These are phyloP conservation scores for Thelaira solivaga DNA, from an alignment of 2,888 invertebrate species.

Conservation along the genomic window DNA sequence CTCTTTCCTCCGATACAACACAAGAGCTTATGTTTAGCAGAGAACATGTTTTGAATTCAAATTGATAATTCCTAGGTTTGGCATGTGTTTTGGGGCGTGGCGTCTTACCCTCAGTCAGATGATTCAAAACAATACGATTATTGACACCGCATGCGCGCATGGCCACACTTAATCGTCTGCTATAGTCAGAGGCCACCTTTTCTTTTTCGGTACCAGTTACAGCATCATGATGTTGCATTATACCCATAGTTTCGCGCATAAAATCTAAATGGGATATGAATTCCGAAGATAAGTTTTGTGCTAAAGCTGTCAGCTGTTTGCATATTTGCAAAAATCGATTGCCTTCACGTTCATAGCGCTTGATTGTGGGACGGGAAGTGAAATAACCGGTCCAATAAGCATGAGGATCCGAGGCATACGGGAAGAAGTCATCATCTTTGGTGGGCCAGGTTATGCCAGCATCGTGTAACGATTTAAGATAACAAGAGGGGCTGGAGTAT, in stretches of 20 bases:
- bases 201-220: constrained; percentile 93
- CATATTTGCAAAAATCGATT: constrained; percentile 86
- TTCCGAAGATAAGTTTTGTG: constrained; percentile 76
- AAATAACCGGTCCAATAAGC: constrained; percentile 97
- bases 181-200: constrained; percentile 92
- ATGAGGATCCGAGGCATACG: constrained; percentile 90
- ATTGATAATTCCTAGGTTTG: constrained; percentile 67
- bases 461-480: constrained; percentile 86
- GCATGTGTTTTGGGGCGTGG: constrained; percentile 20
- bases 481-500: constrained; percentile 92
- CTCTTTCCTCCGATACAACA: constrained; percentile 79
- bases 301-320: constrained; percentile 85
- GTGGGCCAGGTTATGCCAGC: constrained; percentile 82
- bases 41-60: constrained; percentile 73
- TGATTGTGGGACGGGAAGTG: constrained; percentile 88
- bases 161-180: constrained; percentile 84
- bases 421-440: constrained; percentile 93
- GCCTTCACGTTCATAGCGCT: constrained; percentile 85
- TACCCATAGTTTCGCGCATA: constrained; percentile 80
- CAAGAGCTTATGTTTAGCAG: constrained; percentile 81
- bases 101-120: constrained; percentile 72
- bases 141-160: constrained; percentile 79
- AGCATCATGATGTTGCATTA: constrained; percentile 94
- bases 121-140: constrained; percentile 67
- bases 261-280: constrained; percentile 69